phyloP scores from a whole-genome alignment of 2,888 invertebrate species.

The Agriopis marginaria region DNA sequence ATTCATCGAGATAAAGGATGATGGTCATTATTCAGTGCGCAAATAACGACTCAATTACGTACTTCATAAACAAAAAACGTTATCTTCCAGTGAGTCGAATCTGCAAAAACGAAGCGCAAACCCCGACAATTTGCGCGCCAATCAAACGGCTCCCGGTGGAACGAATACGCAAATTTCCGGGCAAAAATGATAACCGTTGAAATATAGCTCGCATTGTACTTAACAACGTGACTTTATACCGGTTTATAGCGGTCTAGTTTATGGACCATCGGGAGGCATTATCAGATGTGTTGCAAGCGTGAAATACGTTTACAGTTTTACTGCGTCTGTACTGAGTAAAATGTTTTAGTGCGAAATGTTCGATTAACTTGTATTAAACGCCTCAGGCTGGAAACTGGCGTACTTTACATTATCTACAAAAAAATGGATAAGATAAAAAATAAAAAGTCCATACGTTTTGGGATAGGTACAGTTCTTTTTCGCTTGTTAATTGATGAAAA shows the following conservation, averaged over 20 bases:
- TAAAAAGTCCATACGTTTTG: no score
- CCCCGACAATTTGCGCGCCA: slow-evolving; percentile 64
- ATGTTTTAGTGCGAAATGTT: slow-evolving; percentile 32
- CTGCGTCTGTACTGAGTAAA: slow-evolving; percentile 37
- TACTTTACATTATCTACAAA: no score
- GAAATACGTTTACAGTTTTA: slow-evolving; percentile 56
- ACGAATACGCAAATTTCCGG: slow-evolving; percentile 64
- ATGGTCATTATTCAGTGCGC: neutral
- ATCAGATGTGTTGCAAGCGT: slow-evolving; percentile 61
- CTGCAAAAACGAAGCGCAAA: slow-evolving; percentile 55
- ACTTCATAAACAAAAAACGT: slow-evolving; percentile 7
- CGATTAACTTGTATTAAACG: slow-evolving; percentile 10
- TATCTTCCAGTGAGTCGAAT: slow-evolving; percentile 28
- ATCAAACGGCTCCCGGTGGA: slow-evolving; percentile 72
- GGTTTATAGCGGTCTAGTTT: slow-evolving; percentile 52
- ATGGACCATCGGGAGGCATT: slow-evolving; percentile 66
- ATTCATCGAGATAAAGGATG: no score
- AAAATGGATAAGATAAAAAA: no score
- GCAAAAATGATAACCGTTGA: slow-evolving; percentile 78
- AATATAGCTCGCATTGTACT: slow-evolving; percentile 63
- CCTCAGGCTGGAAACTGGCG: neutral
- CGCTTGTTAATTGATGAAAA: no score
- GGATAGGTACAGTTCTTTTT: no score
- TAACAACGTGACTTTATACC: slow-evolving; percentile 64
- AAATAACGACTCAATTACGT: slow-evolving; percentile 6